These are phyloP conservation scores for Anoplolepis gracilipes DNA, from an alignment of 1,140 invertebrate species.

Conservation along the genomic window DNA sequence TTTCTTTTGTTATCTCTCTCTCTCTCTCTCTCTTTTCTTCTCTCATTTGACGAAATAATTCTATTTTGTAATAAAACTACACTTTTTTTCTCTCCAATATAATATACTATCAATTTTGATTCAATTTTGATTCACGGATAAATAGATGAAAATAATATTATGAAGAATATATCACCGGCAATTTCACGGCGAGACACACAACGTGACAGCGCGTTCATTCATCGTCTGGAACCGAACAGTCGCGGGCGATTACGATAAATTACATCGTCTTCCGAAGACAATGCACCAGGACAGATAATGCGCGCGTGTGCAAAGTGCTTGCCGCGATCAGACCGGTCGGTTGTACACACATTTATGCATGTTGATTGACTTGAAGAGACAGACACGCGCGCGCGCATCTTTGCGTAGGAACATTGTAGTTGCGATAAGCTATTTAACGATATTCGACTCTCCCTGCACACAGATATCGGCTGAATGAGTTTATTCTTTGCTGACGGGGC, in stretches of 20 bases:
- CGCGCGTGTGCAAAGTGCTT: slow-evolving; percentile 15
- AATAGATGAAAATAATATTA: slow-evolving; percentile 14
- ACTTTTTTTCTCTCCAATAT: not conserved
- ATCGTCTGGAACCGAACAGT: slow-evolving; percentile 47
- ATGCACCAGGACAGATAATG: slow-evolving; percentile 53
- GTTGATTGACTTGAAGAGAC: slow-evolving; percentile 40
- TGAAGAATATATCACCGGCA: not conserved
- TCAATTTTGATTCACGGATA: not conserved
- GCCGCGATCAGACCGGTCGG: slow-evolving; percentile 35
- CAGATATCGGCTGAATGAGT: not conserved
- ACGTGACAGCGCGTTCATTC: slow-evolving; percentile 49
- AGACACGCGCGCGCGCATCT: not conserved
- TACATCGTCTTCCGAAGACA: slow-evolving; percentile 70
- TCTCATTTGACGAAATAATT: slow-evolving; percentile 9
- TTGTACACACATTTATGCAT: slow-evolving; percentile 30
- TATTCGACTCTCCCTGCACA: not conserved
- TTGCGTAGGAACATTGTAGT: slow-evolving; percentile 23
- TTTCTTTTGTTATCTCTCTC: too few relatives aligned
- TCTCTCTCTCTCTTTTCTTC: not conserved
- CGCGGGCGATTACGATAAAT: slow-evolving; percentile 71
- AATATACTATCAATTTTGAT: slow-evolving; percentile 27
- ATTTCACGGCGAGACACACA: slow-evolving; percentile 33
- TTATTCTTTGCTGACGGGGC: not conserved
- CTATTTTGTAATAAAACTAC: slow-evolving; percentile 7
- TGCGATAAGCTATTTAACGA: not conserved